These are phyloP conservation scores for Barnardius zonarius DNA, from an alignment of 2,113 vertebrate species.

Conservation along the genomic window DNA sequence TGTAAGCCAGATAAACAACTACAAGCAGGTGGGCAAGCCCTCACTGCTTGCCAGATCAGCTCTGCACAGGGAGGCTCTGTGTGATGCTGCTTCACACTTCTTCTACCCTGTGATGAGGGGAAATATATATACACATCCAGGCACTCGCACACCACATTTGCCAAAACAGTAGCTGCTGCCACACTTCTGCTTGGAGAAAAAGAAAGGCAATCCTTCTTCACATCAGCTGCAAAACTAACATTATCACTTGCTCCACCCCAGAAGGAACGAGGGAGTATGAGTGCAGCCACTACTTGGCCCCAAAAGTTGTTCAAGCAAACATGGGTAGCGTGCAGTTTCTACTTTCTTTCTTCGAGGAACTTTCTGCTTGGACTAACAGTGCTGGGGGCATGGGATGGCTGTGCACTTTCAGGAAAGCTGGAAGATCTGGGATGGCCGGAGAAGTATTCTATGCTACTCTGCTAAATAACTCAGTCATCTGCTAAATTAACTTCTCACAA, in stretches of 20 bases:
- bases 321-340: neutral
- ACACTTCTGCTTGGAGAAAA: neutral
- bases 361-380: neutral
- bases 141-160: neutral
- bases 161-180: neutral
- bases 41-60: neutral
- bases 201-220: neutral
- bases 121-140: neutral
- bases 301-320: neutral
- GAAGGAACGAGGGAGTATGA: neutral
- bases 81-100: neutral
- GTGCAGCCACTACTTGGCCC: neutral
- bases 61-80: neutral
- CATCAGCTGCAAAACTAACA: neutral
- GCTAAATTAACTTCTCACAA: neutral
- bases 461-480: neutral
- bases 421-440: neutral
- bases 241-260: neutral
- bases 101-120: neutral
- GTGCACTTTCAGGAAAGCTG: neutral
- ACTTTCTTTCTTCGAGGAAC: neutral
- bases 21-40: constrained; percentile 23
- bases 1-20: neutral
- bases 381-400: neutral
- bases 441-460: neutral